These are phyloP conservation scores for Phaonia tiefii DNA, from an alignment of 2,888 invertebrate species.

Conservation along the genomic window DNA sequence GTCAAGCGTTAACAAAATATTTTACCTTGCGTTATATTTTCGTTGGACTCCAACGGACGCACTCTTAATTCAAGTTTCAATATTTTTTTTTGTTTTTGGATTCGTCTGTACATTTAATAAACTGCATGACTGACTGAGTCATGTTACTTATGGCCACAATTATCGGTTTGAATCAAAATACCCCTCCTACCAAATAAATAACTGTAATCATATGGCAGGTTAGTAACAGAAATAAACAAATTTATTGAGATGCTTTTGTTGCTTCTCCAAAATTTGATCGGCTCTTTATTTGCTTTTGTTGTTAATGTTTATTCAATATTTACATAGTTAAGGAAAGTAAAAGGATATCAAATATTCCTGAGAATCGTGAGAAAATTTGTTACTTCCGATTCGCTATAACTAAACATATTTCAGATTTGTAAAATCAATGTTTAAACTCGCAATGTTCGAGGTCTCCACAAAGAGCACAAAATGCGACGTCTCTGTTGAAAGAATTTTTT, in stretches of 20 bases:
- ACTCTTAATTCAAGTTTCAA: too few relatives aligned
- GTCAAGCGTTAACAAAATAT: conserved; percentile 40
- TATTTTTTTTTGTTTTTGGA: too few relatives aligned
- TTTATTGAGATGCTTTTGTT: neutral
- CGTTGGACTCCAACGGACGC: too few relatives aligned
- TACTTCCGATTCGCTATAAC: too few relatives aligned
- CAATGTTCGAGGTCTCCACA: too few relatives aligned
- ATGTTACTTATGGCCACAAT: conserved; percentile 38
- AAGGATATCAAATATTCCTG: conserved; percentile 1
- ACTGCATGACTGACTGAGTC: conserved; percentile 10
- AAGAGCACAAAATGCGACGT: too few relatives aligned
- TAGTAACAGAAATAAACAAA: conserved; percentile 42
- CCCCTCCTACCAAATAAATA: conserved; percentile 54
- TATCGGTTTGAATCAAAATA: conserved; percentile 49
- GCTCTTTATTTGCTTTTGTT: neutral
- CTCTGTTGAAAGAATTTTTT: too few relatives aligned
- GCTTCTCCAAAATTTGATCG: too few relatives aligned
- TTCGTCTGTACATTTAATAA: conserved; percentile 2
- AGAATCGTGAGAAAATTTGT: too few relatives aligned
- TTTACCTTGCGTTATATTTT: too few relatives aligned
- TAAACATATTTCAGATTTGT: too few relatives aligned
- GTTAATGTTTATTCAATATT: conserved; percentile 26
- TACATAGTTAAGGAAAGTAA: conserved; percentile 37
- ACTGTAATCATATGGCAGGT: conserved; percentile 49
- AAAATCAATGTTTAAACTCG: too few relatives aligned